Base-by-base conservation (phyloP, 2,797 vertebrate genomes). In the Pelobates cultripes region DNA sequence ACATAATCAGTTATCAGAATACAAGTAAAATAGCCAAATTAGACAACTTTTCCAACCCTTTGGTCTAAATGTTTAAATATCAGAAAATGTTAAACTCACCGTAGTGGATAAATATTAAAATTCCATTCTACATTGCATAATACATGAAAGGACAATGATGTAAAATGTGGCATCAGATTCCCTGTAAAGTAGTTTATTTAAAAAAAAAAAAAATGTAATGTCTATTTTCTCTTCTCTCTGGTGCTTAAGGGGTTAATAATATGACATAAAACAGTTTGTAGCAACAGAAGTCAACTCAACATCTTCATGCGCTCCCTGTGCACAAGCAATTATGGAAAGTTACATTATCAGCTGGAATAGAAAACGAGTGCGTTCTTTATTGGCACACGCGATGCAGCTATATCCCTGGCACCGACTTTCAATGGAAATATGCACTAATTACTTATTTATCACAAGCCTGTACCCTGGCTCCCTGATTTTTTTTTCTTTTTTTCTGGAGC, bases 261-360 rank as follows among this genome's bases (percentile, higher is more conserved):
- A 55, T 45, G 51, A 77, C 47, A 72, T 42, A 45, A 17, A 42
- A 67, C 15, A 43, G 42, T 60, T 10, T 53, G n/a, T 44, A 15
- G 43, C 57, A 63, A 75, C 45, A 6, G 28, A 42, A 70, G 74
- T 72, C 66, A n/a, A 60, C 43, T 77, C 74, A 67, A 70, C 64
- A 70, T 78, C 43, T 67, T 67, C 40, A 6, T 4, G 3, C n/a
- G 45, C 60, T 75, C 82, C 77, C 82, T 53, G 40, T 43, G 43
- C 17, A 53, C 57, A 2, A 69, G 67, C 82, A 83, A 83, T 83
- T 83, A 75, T 75, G 77, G 82, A 83, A 79, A 83, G 76, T 70
- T 63, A 78, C 81, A 83, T 83, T 79, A 83, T 79, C 81, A 83
- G 82, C 77, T 83, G 82, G 77, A 79, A 79, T 70, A 77, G 77